Percentiles rank a stretch among this genome's conserved stretches.
These are phyloP conservation scores for Notiomystis cincta DNA, from an alignment of 2,113 vertebrate species.

Conservation along the genomic window DNA sequence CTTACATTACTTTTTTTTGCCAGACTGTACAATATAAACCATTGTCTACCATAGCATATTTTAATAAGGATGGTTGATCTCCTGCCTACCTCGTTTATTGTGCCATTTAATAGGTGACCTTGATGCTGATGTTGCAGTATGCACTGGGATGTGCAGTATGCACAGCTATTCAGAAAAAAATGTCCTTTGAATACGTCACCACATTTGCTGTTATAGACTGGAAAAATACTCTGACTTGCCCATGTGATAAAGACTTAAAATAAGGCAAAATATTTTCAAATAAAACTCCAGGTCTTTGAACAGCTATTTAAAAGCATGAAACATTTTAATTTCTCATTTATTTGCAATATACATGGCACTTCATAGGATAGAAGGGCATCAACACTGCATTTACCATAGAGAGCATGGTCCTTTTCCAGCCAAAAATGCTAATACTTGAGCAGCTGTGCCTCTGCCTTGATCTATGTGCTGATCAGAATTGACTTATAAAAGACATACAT, in stretches of 20 bases:
- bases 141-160: not conserved
- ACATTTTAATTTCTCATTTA: not conserved
- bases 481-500: not conserved
- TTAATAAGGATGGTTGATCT: not conserved
- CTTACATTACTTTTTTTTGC: not conserved
- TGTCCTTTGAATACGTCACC: not conserved
- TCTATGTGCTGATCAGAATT: not conserved
- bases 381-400: not conserved
- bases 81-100: not conserved
- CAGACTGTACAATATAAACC: not conserved
- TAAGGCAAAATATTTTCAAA: not conserved
- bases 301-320: not conserved
- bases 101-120: not conserved
- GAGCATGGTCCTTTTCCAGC: not conserved
- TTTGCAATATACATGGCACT: not conserved
- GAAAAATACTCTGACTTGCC: not conserved
- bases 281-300: not conserved
- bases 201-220: not conserved
- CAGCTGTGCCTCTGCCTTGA: not conserved
- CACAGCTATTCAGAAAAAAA: not conserved
- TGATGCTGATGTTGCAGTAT: not conserved
- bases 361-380: not conserved
- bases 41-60: not conserved
- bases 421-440: not conserved
- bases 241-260: not conserved